Evolutionary conservation across 2,797 vertebrate species (phyloP), one percentile per base, ranked within the genome.

Genomic region (Anguilla anguilla): DNA sequence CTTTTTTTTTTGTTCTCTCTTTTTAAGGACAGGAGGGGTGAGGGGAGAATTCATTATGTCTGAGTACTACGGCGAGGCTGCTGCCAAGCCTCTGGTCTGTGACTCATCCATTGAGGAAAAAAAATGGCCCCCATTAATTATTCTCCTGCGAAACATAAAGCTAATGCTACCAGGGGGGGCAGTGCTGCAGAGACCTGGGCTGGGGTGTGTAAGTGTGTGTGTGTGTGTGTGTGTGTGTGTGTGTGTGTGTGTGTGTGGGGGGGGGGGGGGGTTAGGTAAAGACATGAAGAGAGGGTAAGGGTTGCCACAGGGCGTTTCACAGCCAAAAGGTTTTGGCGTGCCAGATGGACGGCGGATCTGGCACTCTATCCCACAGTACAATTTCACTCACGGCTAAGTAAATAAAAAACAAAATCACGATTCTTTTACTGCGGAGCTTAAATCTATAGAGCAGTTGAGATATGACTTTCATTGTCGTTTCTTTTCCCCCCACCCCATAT

Each of bases 91-190:
- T 46, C 86, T 77, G 72, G 89, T 39, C 89, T 10, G 72, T 92
- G 90, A 92, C 86, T 93, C 92, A 91, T 86, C 89, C 91, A 90
- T 46, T 89, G 89, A 91, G 85, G 82, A 79, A 86, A 85, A 67
- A 64, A 90, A 90, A 91, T 85, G 88, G 64, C 90, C 87, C 87
- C 77, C 79, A 91, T 93, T 91, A 92, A 92, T 92, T 92, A 90
- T 90, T 87, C 89, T 86, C 91, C 85, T 84, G 89, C 77, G 86
- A 84, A 86, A 90, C 86, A 88, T 55, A 88, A 87, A 88, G 86
- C 7, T 64, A 87, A 87, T 46, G 67, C 88, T 61, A 85, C 6
- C 46, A 55, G 13, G 85, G 86, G 51, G 86, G 88, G 84, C 89
- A 72, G 69, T 85, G 28, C 85, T 77, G 84, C 59, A 81, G 87